These are phyloP conservation scores for Ammodytes marinus DNA, from an alignment of 2,113 vertebrate species.

Conservation along the genomic window DNA sequence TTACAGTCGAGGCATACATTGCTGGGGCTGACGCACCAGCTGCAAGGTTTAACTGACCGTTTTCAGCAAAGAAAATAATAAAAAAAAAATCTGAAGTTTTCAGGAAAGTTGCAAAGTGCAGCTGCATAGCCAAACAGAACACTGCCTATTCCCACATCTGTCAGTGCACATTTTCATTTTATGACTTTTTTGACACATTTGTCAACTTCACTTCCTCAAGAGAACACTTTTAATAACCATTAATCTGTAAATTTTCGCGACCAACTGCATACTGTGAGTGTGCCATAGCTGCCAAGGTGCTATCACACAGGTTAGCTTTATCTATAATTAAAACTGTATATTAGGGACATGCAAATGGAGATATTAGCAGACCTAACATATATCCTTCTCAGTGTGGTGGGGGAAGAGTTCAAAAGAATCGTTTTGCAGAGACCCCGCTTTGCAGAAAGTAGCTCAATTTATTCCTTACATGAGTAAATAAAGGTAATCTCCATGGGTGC, in stretches of 20 bases:
- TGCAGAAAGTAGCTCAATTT: constrained; percentile 65
- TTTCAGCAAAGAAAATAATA: neutral
- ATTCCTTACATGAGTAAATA: constrained; percentile 82
- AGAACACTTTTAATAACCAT: constrained; percentile 49
- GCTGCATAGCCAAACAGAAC: constrained; percentile 4
- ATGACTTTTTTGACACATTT: constrained; percentile 13
- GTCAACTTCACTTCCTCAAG: constrained; percentile 53
- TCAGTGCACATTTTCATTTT: constrained; percentile 32
- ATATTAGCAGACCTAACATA: constrained; percentile 78
- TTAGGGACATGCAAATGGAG: constrained; percentile 79
- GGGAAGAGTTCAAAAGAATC: constrained; percentile 73
- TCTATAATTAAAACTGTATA: constrained; percentile 84
- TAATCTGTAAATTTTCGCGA: constrained; percentile 43
- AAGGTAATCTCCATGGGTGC: constrained; percentile 75
- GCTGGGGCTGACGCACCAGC: constrained; percentile 46
- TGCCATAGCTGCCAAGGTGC: constrained; percentile 45
- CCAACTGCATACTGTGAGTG: constrained; percentile 51
- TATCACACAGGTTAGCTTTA: constrained; percentile 76
- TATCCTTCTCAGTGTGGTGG: constrained; percentile 65
- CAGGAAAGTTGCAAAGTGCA: neutral
- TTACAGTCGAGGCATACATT: constrained; percentile 22
- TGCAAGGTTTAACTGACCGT: constrained; percentile 8
- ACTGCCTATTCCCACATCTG: constrained; percentile 1
- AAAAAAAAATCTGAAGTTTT: constrained; percentile 9
- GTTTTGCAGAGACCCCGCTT: constrained; percentile 55